phyloP scores from a whole-genome alignment of 1,140 invertebrate genomes.

The Trissolcus basalis region DNA sequence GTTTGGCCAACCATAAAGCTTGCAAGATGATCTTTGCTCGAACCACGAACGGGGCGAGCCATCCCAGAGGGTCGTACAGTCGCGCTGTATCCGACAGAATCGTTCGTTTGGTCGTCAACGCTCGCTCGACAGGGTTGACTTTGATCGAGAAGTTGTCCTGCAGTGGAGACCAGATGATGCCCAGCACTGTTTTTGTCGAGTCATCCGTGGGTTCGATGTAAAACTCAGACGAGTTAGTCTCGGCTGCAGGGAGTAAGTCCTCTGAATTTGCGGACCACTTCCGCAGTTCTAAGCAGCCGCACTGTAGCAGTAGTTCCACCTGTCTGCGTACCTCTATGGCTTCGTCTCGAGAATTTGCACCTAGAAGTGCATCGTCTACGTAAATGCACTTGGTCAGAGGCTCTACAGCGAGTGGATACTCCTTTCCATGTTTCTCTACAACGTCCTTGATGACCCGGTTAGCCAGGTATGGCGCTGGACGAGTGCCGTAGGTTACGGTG shows the following conservation, averaged over 20 bases:
- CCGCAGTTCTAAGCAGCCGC: neutral
- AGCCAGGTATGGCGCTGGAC: neutral
- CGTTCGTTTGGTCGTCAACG: neutral
- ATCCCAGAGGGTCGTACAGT: slow-evolving; percentile 11
- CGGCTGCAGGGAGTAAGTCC: neutral
- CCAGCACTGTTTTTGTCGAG: neutral
- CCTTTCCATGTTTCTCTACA: neutral
- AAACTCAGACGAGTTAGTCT: neutral
- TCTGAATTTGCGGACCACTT: neutral
- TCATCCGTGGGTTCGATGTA: neutral
- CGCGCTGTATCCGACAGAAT: neutral
- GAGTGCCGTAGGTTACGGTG: neutral
- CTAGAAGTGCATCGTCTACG: slow-evolving; percentile 9
- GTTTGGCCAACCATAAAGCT: neutral
- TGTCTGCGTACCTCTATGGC: neutral
- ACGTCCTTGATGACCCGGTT: neutral
- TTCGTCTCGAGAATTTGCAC: neutral
- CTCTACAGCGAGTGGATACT: slow-evolving; percentile 1
- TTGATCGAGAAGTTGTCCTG: neutral
- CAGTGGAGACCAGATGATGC: neutral
- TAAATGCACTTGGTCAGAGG: neutral
- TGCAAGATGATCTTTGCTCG: slow-evolving; percentile 5
- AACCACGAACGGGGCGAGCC: neutral
- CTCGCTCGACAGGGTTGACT: neutral
- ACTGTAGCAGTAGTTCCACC: neutral